Percentiles rank a stretch among this genome's conserved stretches.
Evolutionary conservation across 2,888 invertebrate species (phyloP).

Genomic region (Psylliodes chrysocephalus): DNA sequence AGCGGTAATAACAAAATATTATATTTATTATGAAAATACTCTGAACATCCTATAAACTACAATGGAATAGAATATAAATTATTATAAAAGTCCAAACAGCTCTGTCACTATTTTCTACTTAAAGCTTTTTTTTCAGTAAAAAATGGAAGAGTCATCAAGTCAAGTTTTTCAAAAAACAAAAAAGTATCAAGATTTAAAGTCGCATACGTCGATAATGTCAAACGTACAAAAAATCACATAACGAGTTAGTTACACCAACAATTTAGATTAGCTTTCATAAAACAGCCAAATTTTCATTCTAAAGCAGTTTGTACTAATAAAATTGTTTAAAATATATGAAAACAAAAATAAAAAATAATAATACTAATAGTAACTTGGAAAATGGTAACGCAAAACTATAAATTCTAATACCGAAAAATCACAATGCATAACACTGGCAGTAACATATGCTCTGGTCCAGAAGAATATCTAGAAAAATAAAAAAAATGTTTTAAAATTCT

Average conservation of each 20-base stretch:
- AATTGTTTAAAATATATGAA: not conserved
- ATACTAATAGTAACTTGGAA: not conserved
- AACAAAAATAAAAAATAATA: not conserved
- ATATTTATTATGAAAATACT: conserved; percentile 24
- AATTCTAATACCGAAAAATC: conserved; percentile 13
- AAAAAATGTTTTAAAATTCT: no score
- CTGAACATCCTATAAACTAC: conserved; percentile 3
- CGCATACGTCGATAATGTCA: not conserved
- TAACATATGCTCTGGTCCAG: not conserved
- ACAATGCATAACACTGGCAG: conserved; percentile 7
- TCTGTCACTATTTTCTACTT: conserved; percentile 3
- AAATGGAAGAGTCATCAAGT: conserved; percentile 22
- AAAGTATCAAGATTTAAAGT: not conserved
- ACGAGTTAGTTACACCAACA: no score
- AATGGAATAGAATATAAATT: conserved; percentile 1
- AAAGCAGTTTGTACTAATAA: conserved; percentile 2
- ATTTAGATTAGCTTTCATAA: not conserved
- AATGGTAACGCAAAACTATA: not conserved
- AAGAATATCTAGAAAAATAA: not conserved
- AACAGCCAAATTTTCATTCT: not conserved
- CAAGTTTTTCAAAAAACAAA: not conserved
- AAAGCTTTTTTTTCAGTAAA: conserved; percentile 10
- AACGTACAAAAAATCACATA: not conserved
- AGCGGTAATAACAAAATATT: conserved; percentile 12
- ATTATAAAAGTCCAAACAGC: conserved; percentile 10